A percentile compares a stretch with the other conserved stretches of the same genome.
phyloP scores from a whole-genome alignment of 2,113 vertebrate species.

The Uria aalge region DNA sequence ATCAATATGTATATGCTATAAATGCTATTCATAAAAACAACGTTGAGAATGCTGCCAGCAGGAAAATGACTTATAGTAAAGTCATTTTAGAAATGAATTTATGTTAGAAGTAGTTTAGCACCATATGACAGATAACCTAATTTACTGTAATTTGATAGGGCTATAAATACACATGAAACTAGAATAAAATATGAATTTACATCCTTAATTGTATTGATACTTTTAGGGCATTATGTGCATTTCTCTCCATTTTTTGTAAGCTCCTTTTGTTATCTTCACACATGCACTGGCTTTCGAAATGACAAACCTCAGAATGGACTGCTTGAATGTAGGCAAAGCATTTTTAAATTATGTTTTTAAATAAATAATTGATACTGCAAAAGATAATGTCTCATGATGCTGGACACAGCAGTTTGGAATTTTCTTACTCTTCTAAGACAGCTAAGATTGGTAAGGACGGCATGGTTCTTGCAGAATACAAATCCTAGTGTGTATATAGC shows the following conservation, averaged over 20 bases:
- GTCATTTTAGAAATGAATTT: neutral
- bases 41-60: neutral
- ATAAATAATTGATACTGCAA: neutral
- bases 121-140: neutral
- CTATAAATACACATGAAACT: neutral
- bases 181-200: neutral
- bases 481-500: neutral
- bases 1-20: neutral
- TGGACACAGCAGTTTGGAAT: accelerated
- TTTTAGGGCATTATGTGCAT: neutral
- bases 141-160: neutral
- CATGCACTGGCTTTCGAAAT: neutral
- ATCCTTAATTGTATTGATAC: neutral
- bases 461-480: neutral
- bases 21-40: neutral
- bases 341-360: neutral
- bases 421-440: neutral
- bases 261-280: neutral
- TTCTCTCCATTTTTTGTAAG: neutral
- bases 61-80: neutral
- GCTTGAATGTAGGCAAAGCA: neutral
- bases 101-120: neutral
- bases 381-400: neutral
- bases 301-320: accelerated
- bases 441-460: neutral